Evolutionary conservation across 2,888 invertebrate genomes (phyloP).

Genomic region (Eupithecia pulchellata): DNA sequence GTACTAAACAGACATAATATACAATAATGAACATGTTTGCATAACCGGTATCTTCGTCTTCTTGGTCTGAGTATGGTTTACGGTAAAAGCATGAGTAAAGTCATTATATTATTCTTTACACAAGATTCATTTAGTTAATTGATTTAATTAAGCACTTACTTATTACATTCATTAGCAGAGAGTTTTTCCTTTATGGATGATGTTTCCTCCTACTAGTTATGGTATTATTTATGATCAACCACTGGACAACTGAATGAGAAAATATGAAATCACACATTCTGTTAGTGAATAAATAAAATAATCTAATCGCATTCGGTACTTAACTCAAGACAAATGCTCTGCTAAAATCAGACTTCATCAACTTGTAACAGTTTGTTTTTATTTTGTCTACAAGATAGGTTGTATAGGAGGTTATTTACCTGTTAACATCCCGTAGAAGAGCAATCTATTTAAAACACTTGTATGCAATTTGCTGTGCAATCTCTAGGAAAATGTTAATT

Average conservation of each 20-base stretch:
- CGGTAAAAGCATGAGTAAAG: background rate
- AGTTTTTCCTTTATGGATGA: background rate
- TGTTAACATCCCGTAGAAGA: conserved; percentile 53
- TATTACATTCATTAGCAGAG: background rate
- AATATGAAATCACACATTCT: background rate
- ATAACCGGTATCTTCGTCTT: no score
- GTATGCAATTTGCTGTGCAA: conserved; percentile 40
- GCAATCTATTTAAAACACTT: conserved; percentile 63
- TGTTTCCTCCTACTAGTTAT: background rate
- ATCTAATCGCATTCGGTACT: background rate
- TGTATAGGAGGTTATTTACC: conserved; percentile 39
- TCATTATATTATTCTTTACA: background rate
- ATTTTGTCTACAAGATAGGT: background rate
- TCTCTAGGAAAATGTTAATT: conserved; percentile 45
- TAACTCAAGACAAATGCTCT: background rate
- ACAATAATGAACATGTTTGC: background rate
- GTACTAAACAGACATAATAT: background rate
- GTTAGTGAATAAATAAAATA: background rate
- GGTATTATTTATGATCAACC: background rate
- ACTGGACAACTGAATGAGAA: background rate
- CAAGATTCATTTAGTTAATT: background rate
- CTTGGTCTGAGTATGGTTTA: background rate
- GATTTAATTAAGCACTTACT: conserved; percentile 3
- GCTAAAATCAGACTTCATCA: background rate
- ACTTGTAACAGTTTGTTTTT: background rate